Evolutionary conservation across 1,140 invertebrate species (phyloP).

Genomic region (Neotoxoptera formosana): DNA sequence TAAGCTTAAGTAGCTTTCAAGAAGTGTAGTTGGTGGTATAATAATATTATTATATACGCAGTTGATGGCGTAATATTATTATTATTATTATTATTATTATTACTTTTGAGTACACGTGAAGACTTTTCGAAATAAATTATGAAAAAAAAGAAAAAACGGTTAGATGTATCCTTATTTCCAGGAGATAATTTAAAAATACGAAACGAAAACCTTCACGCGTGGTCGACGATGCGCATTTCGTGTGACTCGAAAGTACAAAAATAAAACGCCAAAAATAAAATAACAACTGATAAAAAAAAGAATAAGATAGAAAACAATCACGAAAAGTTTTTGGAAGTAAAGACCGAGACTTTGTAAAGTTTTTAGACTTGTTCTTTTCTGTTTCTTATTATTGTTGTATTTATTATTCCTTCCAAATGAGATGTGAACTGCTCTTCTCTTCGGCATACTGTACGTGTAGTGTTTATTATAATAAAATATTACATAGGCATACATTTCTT

Average conservation of each 20-base stretch:
- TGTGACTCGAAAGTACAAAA: neutral
- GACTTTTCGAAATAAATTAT: neutral
- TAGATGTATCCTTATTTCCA: neutral
- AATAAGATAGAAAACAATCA: slow-evolving; percentile 39
- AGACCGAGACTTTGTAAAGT: slow-evolving; percentile 33
- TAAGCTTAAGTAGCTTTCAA: neutral
- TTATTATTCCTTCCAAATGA: slow-evolving; percentile 22
- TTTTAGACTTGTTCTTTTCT: slow-evolving; percentile 41
- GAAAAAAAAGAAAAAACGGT: neutral
- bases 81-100: neutral
- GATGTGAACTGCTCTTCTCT: neutral
- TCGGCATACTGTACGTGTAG: neutral
- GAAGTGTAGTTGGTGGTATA: neutral
- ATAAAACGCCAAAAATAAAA: slow-evolving; percentile 13
- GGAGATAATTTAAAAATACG: neutral
- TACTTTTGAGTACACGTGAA: neutral
- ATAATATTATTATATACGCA: neutral
- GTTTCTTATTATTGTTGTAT: slow-evolving; percentile 8
- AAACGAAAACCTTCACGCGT: neutral
- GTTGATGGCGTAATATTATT: neutral
- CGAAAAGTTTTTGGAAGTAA: slow-evolving; percentile 36
- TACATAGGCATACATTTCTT: neutral
- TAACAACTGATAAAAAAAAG: slow-evolving; percentile 32
- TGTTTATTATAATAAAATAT: neutral
- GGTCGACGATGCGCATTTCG: neutral